Conservation (phyloP, 2,797 vertebrate species). For the Tachyglossus aculeatus region DNA sequence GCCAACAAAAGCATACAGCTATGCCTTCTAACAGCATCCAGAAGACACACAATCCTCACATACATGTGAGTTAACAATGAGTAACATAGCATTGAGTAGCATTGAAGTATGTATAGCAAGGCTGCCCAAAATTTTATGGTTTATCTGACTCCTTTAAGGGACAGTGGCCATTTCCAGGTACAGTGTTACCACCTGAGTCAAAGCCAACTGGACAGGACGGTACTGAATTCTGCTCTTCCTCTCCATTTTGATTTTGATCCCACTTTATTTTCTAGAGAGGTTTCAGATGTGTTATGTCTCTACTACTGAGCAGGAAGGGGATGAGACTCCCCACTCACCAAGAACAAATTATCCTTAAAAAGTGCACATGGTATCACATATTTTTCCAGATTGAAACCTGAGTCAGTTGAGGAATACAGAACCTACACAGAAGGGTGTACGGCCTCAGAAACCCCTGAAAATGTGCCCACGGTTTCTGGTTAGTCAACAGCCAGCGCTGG, state of each 20-base stretch:
- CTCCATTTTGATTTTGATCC: background rate
- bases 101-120: slow-evolving; percentile 36
- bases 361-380: background rate
- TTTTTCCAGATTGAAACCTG: slow-evolving; percentile 9
- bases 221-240: background rate
- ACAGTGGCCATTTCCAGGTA: slow-evolving; percentile 12
- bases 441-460: too few relatives aligned
- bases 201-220: background rate
- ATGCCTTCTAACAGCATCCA: background rate
- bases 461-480: too few relatives aligned
- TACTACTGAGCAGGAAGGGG: slow-evolving; percentile 1
- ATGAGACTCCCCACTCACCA: background rate
- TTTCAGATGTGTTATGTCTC: slow-evolving; percentile 2
- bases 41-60: background rate
- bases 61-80: slow-evolving; percentile 11
- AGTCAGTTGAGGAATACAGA: too few relatives aligned
- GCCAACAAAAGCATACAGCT: background rate
- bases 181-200: slow-evolving; percentile 4
- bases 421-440: too few relatives aligned
- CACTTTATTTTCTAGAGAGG: slow-evolving; percentile 1
- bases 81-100: slow-evolving; percentile 17
- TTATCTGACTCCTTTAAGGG: slow-evolving; percentile 16
- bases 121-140: background rate
- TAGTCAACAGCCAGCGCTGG: too few relatives aligned
- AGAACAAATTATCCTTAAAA: slow-evolving; percentile 17